These are phyloP conservation scores for Phalloptychus januarius DNA, from an alignment of 2,797 vertebrate species.

Conservation along the genomic window DNA sequence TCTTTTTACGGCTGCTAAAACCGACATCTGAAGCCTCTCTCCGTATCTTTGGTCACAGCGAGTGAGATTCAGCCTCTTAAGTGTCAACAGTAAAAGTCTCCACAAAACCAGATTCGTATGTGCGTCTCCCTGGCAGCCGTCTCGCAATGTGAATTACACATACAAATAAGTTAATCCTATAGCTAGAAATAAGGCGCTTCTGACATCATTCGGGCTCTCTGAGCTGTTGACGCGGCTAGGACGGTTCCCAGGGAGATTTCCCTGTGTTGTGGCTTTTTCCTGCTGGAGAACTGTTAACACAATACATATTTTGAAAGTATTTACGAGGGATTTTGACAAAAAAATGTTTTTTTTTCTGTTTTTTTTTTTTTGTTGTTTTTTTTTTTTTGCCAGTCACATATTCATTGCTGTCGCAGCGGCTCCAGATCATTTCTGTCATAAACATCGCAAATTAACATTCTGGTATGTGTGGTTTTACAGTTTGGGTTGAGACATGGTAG, in stretches of 20 bases:
- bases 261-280: constrained; percentile 61
- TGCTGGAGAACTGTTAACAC: constrained; percentile 63
- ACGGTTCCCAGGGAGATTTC: constrained; percentile 64
- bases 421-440: constrained; percentile 65
- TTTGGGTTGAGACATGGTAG: constrained; percentile 55
- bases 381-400: constrained; percentile 46
- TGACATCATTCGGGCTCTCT: constrained; percentile 49
- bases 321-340: constrained; percentile 51
- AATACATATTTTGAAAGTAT: constrained; percentile 59
- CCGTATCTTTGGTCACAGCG: constrained; percentile 54
- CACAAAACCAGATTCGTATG: constrained; percentile 51
- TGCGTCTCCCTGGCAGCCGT: constrained; percentile 43
- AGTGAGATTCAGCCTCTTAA: constrained; percentile 48
- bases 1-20: constrained; percentile 65
- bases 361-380: too few relatives aligned
- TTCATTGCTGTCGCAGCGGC: constrained; percentile 44
- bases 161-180: constrained; percentile 63
- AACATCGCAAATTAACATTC: constrained; percentile 75
- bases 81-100: constrained; percentile 46
- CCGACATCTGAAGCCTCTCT: constrained; percentile 65
- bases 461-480: constrained; percentile 69
- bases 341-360: constrained; percentile 23
- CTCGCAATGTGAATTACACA: constrained; percentile 34
- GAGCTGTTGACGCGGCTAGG: constrained; percentile 55
- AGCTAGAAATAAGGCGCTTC: constrained; percentile 54